A percentile compares a stretch with the other conserved stretches of the same genome.
Evolutionary conservation across 2,113 vertebrate species (phyloP).

Genomic region (Entelurus aequoreus): DNA sequence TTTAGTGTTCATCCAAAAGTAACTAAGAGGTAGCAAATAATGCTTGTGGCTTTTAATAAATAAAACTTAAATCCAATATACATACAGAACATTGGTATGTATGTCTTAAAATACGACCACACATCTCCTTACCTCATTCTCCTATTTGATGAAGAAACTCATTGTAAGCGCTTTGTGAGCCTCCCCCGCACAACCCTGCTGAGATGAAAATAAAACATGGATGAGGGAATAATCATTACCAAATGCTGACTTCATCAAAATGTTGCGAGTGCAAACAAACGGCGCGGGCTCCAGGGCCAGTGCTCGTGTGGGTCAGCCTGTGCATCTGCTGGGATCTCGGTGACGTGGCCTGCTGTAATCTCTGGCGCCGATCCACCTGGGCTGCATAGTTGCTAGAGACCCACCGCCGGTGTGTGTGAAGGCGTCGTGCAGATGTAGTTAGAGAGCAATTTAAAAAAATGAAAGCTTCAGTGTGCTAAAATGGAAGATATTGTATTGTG

Average conservation of each 20-base stretch:
- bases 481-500: background rate
- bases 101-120: background rate
- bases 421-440: constrained; percentile 33
- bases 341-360: constrained; percentile 24
- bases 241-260: constrained; percentile 63
- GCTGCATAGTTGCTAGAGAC: background rate
- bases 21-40: too few relatives aligned
- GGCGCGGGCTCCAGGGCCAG: constrained; percentile 31
- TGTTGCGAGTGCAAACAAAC: constrained; percentile 41
- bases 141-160: constrained; percentile 43
- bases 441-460: constrained; percentile 25
- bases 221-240: constrained; percentile 50
- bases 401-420: constrained; percentile 12
- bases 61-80: too few relatives aligned
- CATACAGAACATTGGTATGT: too few relatives aligned
- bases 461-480: constrained; percentile 11
- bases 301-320: constrained; percentile 24
- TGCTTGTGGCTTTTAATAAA: too few relatives aligned
- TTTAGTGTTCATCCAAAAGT: too few relatives aligned
- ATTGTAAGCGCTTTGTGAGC: constrained; percentile 22
- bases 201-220: constrained; percentile 59
- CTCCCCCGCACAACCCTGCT: constrained; percentile 26
- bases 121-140: background rate
- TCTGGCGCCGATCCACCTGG: constrained; percentile 19
- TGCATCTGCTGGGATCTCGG: constrained; percentile 50